A percentile compares a stretch with the other conserved stretches of the same genome.
These are phyloP conservation scores for Eulemur mongoz DNA, from an alignment of 2,797 vertebrate species.

Conservation along the genomic window DNA sequence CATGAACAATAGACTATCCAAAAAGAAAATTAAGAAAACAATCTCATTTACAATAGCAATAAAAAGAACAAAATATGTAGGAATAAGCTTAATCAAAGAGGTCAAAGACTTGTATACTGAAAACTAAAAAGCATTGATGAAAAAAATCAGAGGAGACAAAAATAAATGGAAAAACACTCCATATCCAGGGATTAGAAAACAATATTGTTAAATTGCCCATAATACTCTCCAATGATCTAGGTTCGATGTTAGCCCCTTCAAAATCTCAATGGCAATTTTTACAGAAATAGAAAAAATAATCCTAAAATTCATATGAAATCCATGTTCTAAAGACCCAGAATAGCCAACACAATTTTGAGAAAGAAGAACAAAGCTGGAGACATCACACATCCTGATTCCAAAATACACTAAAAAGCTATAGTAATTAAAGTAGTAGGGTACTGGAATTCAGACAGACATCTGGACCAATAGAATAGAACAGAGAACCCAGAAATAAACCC, in stretches of 20 bases:
- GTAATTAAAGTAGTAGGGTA: too few species aligned
- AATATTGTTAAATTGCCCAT: background rate
- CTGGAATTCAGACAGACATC: background rate
- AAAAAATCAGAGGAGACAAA: background rate
- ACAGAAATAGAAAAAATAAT: background rate
- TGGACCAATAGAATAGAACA: background rate
- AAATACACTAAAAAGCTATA: too few species aligned
- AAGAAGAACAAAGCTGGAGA: background rate
- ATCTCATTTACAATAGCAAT: too few species aligned
- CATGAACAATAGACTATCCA: too few species aligned
- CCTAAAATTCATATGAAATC: background rate
- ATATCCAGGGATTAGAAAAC: background rate
- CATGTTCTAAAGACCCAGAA: background rate
- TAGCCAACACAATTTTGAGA: background rate
- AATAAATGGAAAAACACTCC: background rate
- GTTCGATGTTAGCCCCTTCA: too few species aligned
- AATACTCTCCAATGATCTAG: too few species aligned
- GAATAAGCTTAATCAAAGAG: background rate
- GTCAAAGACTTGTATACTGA: background rate
- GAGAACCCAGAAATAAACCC: background rate
- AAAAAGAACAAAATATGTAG: background rate
- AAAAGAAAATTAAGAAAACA: background rate
- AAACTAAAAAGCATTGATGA: background rate
- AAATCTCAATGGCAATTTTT: background rate
- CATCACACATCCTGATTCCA: background rate